Base-by-base conservation (phyloP, 92 coral and sea anemone genomes). In the Phymanthus crucifer region DNA sequence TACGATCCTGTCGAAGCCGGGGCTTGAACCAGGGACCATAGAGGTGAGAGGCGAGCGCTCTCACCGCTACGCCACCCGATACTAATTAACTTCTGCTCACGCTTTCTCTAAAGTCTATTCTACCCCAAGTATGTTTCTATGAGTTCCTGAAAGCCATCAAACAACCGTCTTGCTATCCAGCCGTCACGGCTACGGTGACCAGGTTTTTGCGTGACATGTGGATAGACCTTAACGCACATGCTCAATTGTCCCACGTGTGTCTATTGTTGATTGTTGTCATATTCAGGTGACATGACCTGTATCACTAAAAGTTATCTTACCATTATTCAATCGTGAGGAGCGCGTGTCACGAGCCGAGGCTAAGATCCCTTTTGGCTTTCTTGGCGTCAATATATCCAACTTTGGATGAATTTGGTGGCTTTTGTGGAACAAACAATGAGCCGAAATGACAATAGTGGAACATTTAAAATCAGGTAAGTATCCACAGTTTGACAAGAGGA, bases 401-500 rank as follows among this genome's bases (percentile, higher is more conserved):
- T 56, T 77, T 57, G 52, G 81, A 77, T 57, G 38, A 40, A 18
- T 56, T 17, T 32, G 81, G 68, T 34, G 81, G 68, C 66, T 29
- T 40, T 56, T 78, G 72, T 46, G 66, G 70, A 67, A 61, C 70
- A 32, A 72, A 72, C 27, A 24, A 81, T 81, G 54, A 80, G 29
- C 71, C 72, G 84, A 72, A 70, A 80, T 80, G 85, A 72, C 79
- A 40, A 31, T 81, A 32, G 69, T 72, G 10, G 85, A 81, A 34
- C 73, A 81, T 72, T 35, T 81, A 23, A 81, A 73, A 81, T 73
- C 85, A 81, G 85, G 85, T 81, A 38, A 14, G 85, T 21, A 11
- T 45, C 32, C 13, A 34, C 21, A 27, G 7, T 4, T 26, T 9
- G 58, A 40, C 6, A 54, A 32, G 38, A 26, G 67, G 46, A 75